Conservation (phyloP, 2,113 vertebrate genomes). For the Oreocharis arfaki region DNA sequence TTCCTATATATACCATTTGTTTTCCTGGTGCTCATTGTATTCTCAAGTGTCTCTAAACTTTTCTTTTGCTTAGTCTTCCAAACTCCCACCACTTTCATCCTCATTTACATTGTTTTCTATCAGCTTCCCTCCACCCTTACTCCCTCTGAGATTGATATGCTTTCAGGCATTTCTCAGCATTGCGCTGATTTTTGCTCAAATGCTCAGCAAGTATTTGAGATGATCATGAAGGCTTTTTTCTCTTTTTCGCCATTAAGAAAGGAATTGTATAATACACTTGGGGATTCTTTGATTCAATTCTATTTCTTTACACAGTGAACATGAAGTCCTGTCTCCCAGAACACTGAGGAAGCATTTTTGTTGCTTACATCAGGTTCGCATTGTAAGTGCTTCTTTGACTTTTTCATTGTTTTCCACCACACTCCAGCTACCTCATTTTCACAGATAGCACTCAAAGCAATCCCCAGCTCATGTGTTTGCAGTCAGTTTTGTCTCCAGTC, state of each 20-base stretch:
- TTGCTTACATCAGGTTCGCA: not conserved
- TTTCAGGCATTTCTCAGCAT: not conserved
- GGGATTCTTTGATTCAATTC: not conserved
- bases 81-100: not conserved
- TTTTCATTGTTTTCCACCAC: not conserved
- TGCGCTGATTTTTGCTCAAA: not conserved
- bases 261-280: not conserved
- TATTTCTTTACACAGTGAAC: not conserved
- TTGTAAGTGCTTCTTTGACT: not conserved
- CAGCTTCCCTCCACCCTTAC: not conserved
- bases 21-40: not conserved
- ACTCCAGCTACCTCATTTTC: not conserved
- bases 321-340: not conserved
- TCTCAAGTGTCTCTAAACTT: not conserved
- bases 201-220: not conserved
- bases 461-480: not conserved
- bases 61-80: not conserved
- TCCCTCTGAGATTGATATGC: not conserved
- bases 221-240: not conserved
- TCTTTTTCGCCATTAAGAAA: not conserved
- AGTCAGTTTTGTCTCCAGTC: constrained; percentile 4
- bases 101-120: not conserved
- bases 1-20: not conserved
- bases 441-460: not conserved
- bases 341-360: not conserved